Conservation (phyloP, 2,888 invertebrate species). For the Plagiodera versicolora region DNA sequence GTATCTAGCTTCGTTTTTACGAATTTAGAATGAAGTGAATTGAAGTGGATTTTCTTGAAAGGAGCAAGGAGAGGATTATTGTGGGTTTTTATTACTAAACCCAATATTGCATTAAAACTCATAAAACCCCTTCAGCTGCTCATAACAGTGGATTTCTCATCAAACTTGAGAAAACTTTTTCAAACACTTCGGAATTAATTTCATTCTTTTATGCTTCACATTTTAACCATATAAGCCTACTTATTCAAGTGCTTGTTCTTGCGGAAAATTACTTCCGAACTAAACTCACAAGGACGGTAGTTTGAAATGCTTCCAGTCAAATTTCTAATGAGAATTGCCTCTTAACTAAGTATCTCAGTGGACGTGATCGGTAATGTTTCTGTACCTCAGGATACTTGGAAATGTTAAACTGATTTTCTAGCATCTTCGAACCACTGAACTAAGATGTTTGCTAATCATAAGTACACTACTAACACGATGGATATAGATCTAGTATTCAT, state of each 20-base stretch:
- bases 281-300: constrained; percentile 13
- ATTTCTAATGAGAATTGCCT: constrained; percentile 24
- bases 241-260: constrained; percentile 18
- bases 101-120: constrained; percentile 16
- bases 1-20: no score
- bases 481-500: no score
- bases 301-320: constrained; percentile 15
- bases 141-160: constrained; percentile 11
- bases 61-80: no score
- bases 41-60: no score
- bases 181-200: constrained; percentile 20
- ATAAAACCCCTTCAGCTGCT: constrained; percentile 15
- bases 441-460: no score
- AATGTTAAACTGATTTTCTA: no score
- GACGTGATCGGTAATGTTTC: no score
- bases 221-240: constrained; percentile 19
- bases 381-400: no score
- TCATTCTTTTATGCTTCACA: constrained; percentile 19
- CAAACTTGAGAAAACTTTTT: constrained; percentile 17
- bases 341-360: not conserved
- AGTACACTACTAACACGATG: no score
- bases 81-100: not conserved
- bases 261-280: constrained; percentile 25
- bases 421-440: no score
- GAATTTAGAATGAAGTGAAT: no score